phyloP scores from a whole-genome alignment of 2,888 invertebrate species.

The Lycia hirtaria region DNA sequence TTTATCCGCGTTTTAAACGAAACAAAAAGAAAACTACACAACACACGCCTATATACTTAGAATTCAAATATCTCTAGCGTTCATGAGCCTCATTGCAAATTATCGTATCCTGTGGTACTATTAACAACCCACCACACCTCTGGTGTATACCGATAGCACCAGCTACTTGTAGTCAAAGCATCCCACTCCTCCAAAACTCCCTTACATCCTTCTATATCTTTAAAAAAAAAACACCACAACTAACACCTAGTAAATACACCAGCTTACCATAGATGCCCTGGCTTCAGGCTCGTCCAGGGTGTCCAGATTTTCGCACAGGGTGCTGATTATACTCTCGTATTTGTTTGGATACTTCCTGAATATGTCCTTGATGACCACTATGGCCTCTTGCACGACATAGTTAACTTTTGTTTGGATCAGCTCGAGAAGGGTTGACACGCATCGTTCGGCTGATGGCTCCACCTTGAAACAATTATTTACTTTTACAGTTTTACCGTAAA shows the following conservation, averaged over 20 bases:
- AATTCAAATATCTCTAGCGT: too few relatives aligned
- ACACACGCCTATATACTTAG: too few relatives aligned
- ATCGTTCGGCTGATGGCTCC: conserved; percentile 98
- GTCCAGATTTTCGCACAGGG: conserved; percentile 99
- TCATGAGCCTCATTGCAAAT: too few relatives aligned
- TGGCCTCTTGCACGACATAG: conserved; percentile 99
- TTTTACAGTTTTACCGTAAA: too few relatives aligned
- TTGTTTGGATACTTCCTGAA: conserved; percentile 99
- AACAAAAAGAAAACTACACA: too few relatives aligned
- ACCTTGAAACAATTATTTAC: conserved; percentile 66
- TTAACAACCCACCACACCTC: too few relatives aligned
- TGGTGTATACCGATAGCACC: too few relatives aligned
- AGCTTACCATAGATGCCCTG: conserved; percentile 95
- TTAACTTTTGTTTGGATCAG: conserved; percentile 99
- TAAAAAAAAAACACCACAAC: not conserved
- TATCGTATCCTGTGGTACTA: too few relatives aligned
- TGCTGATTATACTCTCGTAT: conserved; percentile 99
- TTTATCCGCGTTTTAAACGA: too few relatives aligned
- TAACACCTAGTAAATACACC: not conserved
- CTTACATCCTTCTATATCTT: too few relatives aligned
- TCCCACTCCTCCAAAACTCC: too few relatives aligned
- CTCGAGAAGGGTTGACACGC: conserved; percentile 98
- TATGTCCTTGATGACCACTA: conserved; percentile 99
- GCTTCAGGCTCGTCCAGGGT: conserved; percentile 99
- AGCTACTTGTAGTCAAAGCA: too few relatives aligned